Evolutionary conservation across 2,113 vertebrate genomes (phyloP), one percentile per base, ranked within the genome.

Genomic region (Vicugna pacos): DNA sequence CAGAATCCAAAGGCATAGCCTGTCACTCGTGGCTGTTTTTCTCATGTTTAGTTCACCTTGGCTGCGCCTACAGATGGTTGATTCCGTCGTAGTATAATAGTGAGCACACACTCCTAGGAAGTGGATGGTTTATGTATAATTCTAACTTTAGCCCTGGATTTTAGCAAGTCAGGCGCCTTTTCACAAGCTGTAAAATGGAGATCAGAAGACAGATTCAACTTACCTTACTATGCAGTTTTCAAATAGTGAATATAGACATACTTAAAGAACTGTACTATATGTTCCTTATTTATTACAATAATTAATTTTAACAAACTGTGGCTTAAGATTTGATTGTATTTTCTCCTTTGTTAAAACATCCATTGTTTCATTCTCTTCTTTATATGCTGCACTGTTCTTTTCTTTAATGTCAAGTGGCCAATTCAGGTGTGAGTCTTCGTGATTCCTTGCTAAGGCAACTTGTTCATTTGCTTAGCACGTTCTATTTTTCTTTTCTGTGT

Each of bases 381-480:
- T 32, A 35, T 72, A 28, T 15, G 28, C 30, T n/a, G 4, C 3
- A 11, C 14, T 83, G 10, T 72, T 92, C 38, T 60, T 54, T 82
- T 38, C 3, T 30, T 88, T 88, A 24, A 35, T 77, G 58, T 62
- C 10, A 89, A 77, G 32, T 69, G 81, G 32, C 32, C 54, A 72
- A 1, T 69, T 94, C 65, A 77, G 9, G 26, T 93, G 9, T 89
- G 28, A 93, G 20, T 62, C 26, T 6, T 52, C 64, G 30, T 15
- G 75, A 64, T 92, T 84, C 20, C 56, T 92, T 60, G 22, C 46
- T 60, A 75, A 89, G 42, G 62, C 22, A 73, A 30, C 89, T 93
- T 91, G 50, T 86, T 95, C 50, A 8, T 91, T 94, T 97, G 54
- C 93, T 76, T 82, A 91, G 82, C 82, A 52, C 0, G 0, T 91